These are phyloP conservation scores for Pardosa pseudoannulata DNA, from an alignment of 2,888 invertebrate species.

Conservation along the genomic window DNA sequence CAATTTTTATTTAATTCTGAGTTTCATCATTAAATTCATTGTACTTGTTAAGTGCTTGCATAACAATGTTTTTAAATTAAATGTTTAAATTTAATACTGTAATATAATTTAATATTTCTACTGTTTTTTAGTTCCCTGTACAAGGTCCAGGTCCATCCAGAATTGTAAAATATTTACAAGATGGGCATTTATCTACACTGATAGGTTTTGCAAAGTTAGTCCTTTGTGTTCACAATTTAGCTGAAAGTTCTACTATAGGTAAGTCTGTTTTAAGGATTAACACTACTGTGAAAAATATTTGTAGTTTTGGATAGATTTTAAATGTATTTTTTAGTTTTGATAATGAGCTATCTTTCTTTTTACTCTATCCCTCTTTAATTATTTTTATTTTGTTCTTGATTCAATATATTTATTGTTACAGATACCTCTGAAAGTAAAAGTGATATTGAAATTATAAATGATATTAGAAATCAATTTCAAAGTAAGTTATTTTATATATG, in stretches of 20 bases:
- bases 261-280: too few relatives aligned
- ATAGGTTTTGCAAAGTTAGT: constrained; percentile 64
- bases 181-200: constrained; percentile 71
- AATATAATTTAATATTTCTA: too few relatives aligned
- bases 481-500: constrained; percentile 29
- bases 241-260: constrained; percentile 59
- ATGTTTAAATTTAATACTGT: too few relatives aligned
- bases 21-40: too few relatives aligned
- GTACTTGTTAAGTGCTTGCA: too few relatives aligned
- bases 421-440: constrained; percentile 61
- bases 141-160: constrained; percentile 71
- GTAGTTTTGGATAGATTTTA: too few relatives aligned
- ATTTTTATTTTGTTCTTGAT: not conserved
- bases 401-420: constrained; percentile 11
- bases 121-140: constrained; percentile 62
- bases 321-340: too few relatives aligned
- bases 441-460: constrained; percentile 74
- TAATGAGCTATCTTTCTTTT: too few relatives aligned
- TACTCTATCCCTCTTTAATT: too few relatives aligned
- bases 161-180: constrained; percentile 65
- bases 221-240: constrained; percentile 60
- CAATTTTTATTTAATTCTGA: too few relatives aligned
- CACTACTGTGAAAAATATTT: too few relatives aligned
- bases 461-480: constrained; percentile 52
- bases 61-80: too few relatives aligned